These are phyloP conservation scores for Pogona vitticeps DNA, from an alignment of 2,113 vertebrate genomes.

Conservation along the genomic window DNA sequence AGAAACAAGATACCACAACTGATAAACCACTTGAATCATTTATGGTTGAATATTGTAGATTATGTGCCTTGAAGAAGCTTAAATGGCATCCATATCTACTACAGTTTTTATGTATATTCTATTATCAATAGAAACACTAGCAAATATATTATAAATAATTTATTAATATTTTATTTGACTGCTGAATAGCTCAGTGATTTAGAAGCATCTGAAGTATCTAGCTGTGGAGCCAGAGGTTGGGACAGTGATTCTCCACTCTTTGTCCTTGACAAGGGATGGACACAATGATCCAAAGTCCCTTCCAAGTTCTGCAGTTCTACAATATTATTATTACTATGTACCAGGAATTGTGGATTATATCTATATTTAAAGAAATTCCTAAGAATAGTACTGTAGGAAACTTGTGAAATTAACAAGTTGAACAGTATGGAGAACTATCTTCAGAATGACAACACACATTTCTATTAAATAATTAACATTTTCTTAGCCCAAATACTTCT, in stretches of 20 bases:
- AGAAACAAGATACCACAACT: not conserved
- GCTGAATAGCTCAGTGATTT: too few relatives aligned
- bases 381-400: not conserved
- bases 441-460: not conserved
- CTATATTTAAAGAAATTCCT: not conserved
- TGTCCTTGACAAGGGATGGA: too few relatives aligned
- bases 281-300: too few relatives aligned
- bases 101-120: too few relatives aligned
- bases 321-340: too few relatives aligned
- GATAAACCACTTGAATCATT: not conserved
- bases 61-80: not conserved
- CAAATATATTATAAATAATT: too few relatives aligned
- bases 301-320: too few relatives aligned
- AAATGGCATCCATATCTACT: not conserved
- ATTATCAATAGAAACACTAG: too few relatives aligned
- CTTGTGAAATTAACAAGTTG: not conserved
- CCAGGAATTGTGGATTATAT: not conserved
- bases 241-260: too few relatives aligned
- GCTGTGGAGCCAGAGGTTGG: too few relatives aligned
- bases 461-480: not conserved
- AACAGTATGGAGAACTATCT: not conserved
- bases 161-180: too few relatives aligned
- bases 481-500: not conserved
- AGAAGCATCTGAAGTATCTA: too few relatives aligned
- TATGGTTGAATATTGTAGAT: not conserved